phyloP scores from a whole-genome alignment of 2,888 invertebrate species.

The Rapana venosa region DNA sequence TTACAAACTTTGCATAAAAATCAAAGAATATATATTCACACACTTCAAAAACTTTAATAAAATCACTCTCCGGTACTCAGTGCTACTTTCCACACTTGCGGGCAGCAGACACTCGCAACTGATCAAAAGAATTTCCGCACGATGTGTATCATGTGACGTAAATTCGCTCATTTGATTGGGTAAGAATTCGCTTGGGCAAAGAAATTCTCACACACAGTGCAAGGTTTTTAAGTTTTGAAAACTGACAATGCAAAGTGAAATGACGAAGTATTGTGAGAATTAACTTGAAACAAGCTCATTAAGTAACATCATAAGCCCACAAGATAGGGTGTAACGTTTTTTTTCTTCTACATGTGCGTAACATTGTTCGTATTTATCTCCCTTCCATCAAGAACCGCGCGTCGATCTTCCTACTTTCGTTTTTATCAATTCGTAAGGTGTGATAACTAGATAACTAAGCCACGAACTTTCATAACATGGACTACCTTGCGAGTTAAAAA shows the following conservation, averaged over 20 bases:
- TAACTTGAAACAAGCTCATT: neutral
- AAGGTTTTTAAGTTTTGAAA: neutral
- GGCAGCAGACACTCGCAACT: constrained; percentile 40
- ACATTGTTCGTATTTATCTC: too few species aligned
- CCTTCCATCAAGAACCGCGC: too few species aligned
- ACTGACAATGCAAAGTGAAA: neutral
- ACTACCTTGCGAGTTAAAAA: too few species aligned
- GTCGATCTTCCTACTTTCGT: too few species aligned
- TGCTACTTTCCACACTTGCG: constrained; percentile 36
- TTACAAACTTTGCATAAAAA: neutral
- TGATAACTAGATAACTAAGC: too few species aligned
- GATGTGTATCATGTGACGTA: constrained; percentile 56
- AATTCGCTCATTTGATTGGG: constrained; percentile 53
- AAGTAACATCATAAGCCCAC: neutral
- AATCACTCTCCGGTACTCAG: neutral
- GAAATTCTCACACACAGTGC: neutral
- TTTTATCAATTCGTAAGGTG: too few species aligned
- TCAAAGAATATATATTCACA: neutral
- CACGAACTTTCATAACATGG: too few species aligned
- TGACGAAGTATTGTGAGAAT: neutral
- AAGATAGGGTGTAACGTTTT: neutral
- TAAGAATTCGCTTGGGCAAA: constrained; percentile 9
- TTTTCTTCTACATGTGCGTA: neutral
- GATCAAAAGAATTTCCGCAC: constrained; percentile 49
- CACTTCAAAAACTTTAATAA: constrained; percentile 2